Evolutionary conservation across 2,888 invertebrate species (phyloP).

Genomic region (Euzophera pinguis): DNA sequence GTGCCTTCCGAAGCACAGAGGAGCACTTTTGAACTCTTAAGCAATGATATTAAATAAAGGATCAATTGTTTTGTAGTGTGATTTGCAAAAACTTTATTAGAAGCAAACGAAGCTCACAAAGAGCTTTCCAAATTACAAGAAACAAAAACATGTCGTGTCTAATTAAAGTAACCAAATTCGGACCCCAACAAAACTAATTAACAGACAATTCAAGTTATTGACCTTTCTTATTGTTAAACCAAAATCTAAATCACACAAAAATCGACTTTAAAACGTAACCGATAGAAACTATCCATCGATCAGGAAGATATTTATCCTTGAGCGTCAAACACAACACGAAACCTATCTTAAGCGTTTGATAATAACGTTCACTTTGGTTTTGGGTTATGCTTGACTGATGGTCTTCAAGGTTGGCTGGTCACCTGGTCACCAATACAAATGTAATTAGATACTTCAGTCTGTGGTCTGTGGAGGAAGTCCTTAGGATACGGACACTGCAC

Average conservation of each 20-base stretch:
- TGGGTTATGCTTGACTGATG: constrained; percentile 49
- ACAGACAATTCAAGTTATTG: constrained; percentile 53
- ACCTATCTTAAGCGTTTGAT: constrained; percentile 13
- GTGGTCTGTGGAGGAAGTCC: constrained; percentile 65
- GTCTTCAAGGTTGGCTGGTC: constrained; percentile 60
- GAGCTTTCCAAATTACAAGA: too few species aligned
- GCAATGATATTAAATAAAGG: too few species aligned
- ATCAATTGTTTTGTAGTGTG: too few species aligned
- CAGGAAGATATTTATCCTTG: constrained; percentile 47
- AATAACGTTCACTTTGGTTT: constrained; percentile 29
- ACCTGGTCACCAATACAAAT: constrained; percentile 74
- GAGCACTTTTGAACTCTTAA: too few species aligned
- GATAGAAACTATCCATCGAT: constrained; percentile 56
- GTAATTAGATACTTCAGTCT: constrained; percentile 69
- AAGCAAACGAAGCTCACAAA: too few species aligned
- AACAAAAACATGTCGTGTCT: constrained; percentile 19
- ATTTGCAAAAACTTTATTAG: too few species aligned
- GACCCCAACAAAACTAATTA: constrained; percentile 7
- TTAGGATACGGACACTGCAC: constrained; percentile 25
- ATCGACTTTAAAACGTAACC: constrained; percentile 41
- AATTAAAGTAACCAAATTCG: constrained; percentile 71
- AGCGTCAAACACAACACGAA: constrained; percentile 32
- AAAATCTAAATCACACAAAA: constrained; percentile 39
- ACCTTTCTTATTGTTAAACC: constrained; percentile 51
- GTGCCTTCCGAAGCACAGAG: too few species aligned